These are phyloP conservation scores for Adela reaumurella DNA, from an alignment of 2,888 invertebrate species.

Conservation along the genomic window DNA sequence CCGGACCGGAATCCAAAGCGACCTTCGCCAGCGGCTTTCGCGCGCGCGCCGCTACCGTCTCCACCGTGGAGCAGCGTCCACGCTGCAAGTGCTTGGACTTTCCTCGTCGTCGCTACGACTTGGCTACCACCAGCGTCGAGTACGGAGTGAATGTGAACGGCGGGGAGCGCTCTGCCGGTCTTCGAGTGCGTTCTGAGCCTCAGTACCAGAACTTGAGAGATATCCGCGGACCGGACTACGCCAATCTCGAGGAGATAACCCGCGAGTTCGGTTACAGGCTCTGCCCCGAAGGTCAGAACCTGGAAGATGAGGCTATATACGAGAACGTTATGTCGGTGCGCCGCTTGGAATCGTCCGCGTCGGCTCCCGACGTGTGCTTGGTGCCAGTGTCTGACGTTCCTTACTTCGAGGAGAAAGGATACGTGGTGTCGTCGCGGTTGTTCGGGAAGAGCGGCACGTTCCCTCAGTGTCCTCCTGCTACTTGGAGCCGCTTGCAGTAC, in stretches of 20 bases:
- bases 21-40: constrained; percentile 11
- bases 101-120: constrained; percentile 13
- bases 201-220: constrained; percentile 49
- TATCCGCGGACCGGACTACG: constrained; percentile 44
- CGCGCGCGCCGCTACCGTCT: constrained; percentile 18
- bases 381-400: constrained; percentile 52
- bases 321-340: constrained; percentile 51
- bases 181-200: constrained; percentile 35
- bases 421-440: constrained; percentile 48
- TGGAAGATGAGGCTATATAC: constrained; percentile 51
- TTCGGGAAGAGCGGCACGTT: constrained; percentile 50
- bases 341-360: constrained; percentile 44
- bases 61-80: constrained; percentile 15
- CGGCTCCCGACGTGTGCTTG: constrained; percentile 37
- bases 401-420: constrained; percentile 42
- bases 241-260: constrained; percentile 48
- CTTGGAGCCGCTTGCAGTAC: constrained; percentile 45
- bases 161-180: constrained; percentile 26
- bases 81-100: constrained; percentile 14
- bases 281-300: constrained; percentile 51
- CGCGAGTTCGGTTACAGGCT: constrained; percentile 50
- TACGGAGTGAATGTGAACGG: constrained; percentile 43
- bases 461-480: constrained; percentile 49
- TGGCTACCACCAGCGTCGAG: constrained; percentile 23
- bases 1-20: too few species aligned